Conservation (phyloP, 2,888 invertebrate species). For the Globia sparganii region DNA sequence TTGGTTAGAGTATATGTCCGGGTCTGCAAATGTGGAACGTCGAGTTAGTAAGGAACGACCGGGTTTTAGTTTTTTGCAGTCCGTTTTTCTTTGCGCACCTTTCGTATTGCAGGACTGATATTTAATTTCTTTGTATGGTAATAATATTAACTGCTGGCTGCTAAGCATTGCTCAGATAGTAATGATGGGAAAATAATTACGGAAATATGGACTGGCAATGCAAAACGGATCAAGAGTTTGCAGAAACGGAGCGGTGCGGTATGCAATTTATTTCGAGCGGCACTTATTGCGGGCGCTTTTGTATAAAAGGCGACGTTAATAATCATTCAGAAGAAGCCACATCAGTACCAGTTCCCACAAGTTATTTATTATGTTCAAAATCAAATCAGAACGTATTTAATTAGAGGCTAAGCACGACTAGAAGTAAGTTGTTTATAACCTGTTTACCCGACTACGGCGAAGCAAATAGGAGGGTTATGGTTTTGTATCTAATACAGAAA, state of each 20-base stretch:
- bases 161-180: background rate
- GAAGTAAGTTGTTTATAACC: slow-evolving; percentile 13
- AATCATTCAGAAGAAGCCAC: too few species aligned
- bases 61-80: background rate
- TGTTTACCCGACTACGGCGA: too few species aligned
- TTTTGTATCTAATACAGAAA: slow-evolving; percentile 18
- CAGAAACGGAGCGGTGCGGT: background rate
- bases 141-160: background rate
- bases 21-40: slow-evolving; percentile 13
- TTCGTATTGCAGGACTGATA: background rate
- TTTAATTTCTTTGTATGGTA: background rate
- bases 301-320: background rate
- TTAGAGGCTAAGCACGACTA: background rate
- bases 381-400: slow-evolving; percentile 4
- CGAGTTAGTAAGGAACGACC: background rate
- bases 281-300: background rate
- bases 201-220: background rate
- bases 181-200: background rate
- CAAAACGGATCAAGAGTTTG: background rate
- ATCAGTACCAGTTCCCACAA: background rate
- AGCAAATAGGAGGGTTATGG: too few species aligned
- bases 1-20: slow-evolving; percentile 31
- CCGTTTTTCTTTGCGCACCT: background rate
- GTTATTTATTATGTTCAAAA: background rate
- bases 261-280: background rate